Base-by-base conservation (phyloP, 2,888 invertebrate genomes). In the Entomobrya multifasciata region DNA sequence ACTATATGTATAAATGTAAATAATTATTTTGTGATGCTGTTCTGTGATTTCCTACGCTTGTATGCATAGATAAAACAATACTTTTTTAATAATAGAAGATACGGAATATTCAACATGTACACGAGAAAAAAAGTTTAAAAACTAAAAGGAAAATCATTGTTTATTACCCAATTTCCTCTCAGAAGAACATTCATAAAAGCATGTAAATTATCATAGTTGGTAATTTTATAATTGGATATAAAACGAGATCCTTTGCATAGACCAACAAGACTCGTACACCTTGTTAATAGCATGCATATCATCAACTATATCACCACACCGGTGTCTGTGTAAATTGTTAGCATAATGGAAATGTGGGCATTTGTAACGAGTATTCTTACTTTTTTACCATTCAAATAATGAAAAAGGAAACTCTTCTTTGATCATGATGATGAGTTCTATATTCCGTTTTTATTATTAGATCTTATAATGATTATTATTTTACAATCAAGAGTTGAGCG, bases 201-300 rank as follows among this genome's bases (percentile, higher is more conserved):
- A 84, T 84, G 84, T 84, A 78, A 79, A 85, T 85, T 70, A 78
- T 70, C 27, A 41, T 52, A 85, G 85, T 79, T 85, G 62, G 65
- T 72, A 74, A 72, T 79, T n/a, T 85, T 79, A 85, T 85, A 85
- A 85, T 85, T 79, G 85, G 79, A 72, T 85, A 85, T 85, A 85
- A 85, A 85, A 85, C 79, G 67, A 41, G 79, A 52, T 77, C 57
- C n/a, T n/a, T 47, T 84, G 67, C 47, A 15, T 81, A 20, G 47
- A 49, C 52, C 36, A 55, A 76, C 55, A 55, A 57, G 67, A 30
- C 72, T 81, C 47, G 52, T 72, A 72, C 4, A 36, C 36, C 4
- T 36, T 4, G 8, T n/a, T n/a, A n/a, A n/a, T n/a, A n/a, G 55
- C 17, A 74, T n/a, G 74, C 74, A 55, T 55, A 52, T 74, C 55